Evolutionary conservation across 2,113 vertebrate species (phyloP), one percentile per base, ranked within the genome.

Genomic region (Dasypus novemcinctus): DNA sequence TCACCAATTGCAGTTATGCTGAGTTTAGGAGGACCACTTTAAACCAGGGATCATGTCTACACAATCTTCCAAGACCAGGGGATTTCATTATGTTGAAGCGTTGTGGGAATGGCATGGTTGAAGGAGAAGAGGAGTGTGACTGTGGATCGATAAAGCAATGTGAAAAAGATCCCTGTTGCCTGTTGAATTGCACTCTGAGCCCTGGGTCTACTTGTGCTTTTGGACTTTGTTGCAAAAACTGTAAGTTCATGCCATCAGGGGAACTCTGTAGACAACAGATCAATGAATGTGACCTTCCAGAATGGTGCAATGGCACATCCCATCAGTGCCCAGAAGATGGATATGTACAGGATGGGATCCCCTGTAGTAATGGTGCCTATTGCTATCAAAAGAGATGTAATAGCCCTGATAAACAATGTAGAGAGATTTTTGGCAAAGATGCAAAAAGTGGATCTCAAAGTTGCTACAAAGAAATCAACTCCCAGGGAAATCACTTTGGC

Each of bases 261-360:
- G 11, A 84, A 49, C 38, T 97, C 29, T 97, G 97, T 59, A 96
- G 97, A 75, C 49, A 76, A 57, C 82, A 94, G 75, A 49, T 72
- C 66, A 95, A 72, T 95, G 97, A 95, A 86, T 97, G 96, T 91
- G 97, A 97, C 79, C 96, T 97, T 87, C 97, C 96, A 61, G 97
- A 97, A 23, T 96, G 96, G 94, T 97, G 96, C 75, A 95, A 96
- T 59, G 94, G 96, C 41, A 96, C 94, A 59, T 97, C 96, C 29
- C 88, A 95, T 69, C 92, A 90, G 57, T 97, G 97, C n/a, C 97
- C 97, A n/a, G 93, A 97, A 43, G 96, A 97, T 49, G 31, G 27
- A 1, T 95, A 95, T 25, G 91, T 97, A 46, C 97, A 97, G 82
- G 94, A 97, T 4, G 95, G 96, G 20, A 63, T 46, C 46, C 86